Evolutionary conservation across 1,140 invertebrate species (phyloP).

Genomic region (Camponotus pennsylvanicus): DNA sequence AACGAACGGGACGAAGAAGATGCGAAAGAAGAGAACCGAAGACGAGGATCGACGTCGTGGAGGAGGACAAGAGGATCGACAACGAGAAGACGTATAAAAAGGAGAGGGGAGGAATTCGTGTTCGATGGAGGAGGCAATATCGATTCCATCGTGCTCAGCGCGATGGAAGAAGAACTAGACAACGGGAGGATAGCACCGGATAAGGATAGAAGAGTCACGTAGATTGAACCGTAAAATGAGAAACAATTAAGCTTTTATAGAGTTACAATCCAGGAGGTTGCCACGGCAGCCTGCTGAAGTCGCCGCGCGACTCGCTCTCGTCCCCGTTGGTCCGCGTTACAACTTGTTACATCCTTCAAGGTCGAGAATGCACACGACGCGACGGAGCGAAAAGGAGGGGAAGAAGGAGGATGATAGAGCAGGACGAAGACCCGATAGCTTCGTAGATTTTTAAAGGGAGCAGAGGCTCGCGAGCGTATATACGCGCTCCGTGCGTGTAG

Average conservation of each 20-base stretch:
- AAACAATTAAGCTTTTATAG: constrained; percentile 84
- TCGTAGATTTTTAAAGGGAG: constrained; percentile 67
- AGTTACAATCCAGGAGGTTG: constrained; percentile 78
- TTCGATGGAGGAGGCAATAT: constrained; percentile 36
- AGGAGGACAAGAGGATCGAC: constrained; percentile 5
- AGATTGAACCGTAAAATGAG: constrained; percentile 83
- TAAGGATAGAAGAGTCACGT: constrained; percentile 75
- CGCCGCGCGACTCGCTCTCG: constrained; percentile 40
- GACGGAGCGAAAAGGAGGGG: constrained; percentile 18
- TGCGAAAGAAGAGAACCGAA: background rate
- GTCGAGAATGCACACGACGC: constrained; percentile 72
- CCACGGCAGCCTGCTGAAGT: constrained; percentile 42
- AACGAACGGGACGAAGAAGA: constrained; percentile 25
- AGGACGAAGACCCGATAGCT: constrained; percentile 69
- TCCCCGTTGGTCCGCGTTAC: constrained; percentile 73
- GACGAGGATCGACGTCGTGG: constrained; percentile 42
- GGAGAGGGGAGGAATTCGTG: constrained; percentile 43
- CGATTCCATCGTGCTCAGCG: constrained; percentile 28
- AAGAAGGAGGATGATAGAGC: constrained; percentile 70
- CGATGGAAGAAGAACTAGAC: constrained; percentile 37
- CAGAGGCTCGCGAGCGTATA: constrained; percentile 30
- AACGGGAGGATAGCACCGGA: constrained; percentile 54
- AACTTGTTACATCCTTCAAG: constrained; percentile 83
- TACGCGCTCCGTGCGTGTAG: background rate
- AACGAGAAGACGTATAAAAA: constrained; percentile 43